phyloP scores from a whole-genome alignment of 2,888 invertebrate genomes.

The Trichogramma evanescens region DNA sequence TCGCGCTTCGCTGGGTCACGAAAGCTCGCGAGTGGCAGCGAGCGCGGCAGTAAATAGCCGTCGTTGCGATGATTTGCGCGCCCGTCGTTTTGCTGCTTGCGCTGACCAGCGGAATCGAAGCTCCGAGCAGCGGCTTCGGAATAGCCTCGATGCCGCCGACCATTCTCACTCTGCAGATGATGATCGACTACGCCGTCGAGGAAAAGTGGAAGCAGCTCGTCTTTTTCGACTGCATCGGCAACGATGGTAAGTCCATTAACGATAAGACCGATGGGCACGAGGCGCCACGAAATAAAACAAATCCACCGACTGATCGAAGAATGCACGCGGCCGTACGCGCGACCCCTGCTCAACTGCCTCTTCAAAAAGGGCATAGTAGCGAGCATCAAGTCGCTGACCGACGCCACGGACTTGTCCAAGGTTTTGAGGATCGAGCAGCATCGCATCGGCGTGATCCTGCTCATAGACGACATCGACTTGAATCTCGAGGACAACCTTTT shows the following conservation, averaged over 20 bases:
- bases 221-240: conserved; percentile 45
- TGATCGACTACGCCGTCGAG: conserved; percentile 53
- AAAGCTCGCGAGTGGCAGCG: too few species aligned
- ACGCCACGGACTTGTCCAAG: conserved; percentile 31
- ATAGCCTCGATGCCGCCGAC: conserved; percentile 29
- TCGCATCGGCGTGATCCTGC: conserved; percentile 40
- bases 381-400: conserved; percentile 35
- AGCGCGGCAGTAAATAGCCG: too few species aligned
- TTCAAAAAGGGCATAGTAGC: conserved; percentile 34
- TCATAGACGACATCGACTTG: conserved; percentile 38
- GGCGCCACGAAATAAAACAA: not conserved
- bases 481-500: conserved; percentile 39
- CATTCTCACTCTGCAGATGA: conserved; percentile 46
- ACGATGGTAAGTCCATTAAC: conserved; percentile 23
- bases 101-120: conserved; percentile 2
- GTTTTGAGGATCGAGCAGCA: conserved; percentile 34
- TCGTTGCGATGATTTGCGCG: not conserved
- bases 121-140: conserved; percentile 6
- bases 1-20: too few species aligned
- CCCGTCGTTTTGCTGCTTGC: conserved; percentile 1
- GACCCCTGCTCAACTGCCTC: conserved; percentile 37
- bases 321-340: conserved; percentile 32
- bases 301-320: conserved; percentile 1
- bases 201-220: conserved; percentile 53
- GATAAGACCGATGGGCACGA: conserved; percentile 10